Evolutionary conservation across 2,113 vertebrate genomes (phyloP), one percentile per base, ranked within the genome.

Genomic region (Pyxicephalus adspersus): DNA sequence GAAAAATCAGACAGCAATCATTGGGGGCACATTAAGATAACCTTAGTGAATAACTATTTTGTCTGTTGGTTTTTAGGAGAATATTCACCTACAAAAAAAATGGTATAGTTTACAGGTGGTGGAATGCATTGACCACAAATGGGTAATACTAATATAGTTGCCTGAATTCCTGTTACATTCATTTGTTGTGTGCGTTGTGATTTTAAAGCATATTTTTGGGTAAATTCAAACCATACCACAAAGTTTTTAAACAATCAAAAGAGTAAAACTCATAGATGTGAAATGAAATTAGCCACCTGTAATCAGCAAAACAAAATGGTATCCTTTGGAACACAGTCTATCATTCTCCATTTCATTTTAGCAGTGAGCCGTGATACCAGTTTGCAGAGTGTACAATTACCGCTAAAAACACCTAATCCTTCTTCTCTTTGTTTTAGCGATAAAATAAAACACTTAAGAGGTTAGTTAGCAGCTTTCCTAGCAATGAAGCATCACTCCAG

Each of bases 381-480:
- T 83, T 74, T 87, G 85, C 87, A 84, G 84, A 77, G 28, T 66
- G 64, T 87, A 91, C 88, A 88, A 85, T 85, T 89, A 87, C 83
- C 80, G 63, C 88, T 91, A 91, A 89, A 90, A 86, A 87, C 77
- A 80, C 77, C 74, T 60, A 76, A 45, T 64, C 38, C 86, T 86
- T 89, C 86, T 83, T 84, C 90, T 93, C 88, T 93, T 91, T 90
- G 88, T 87, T 92, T 91, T 89, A 91, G 90, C 86, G 90, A 76
- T 87, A 83, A 74, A 68, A n/a, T n/a, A n/a, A 90, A 90, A 85
- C 91, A 87, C 86, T 90, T 87, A 90, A 91, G 89, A 90, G 88
- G 89, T 90, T 87, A 84, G 88, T 89, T 89, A 87, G 83, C 71
- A 75, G 76, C 89, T 88, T 91, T 84, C 25, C 84, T 87, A 64